phyloP scores from a whole-genome alignment of 1,140 invertebrate genomes.

The Melitaea cinxia region DNA sequence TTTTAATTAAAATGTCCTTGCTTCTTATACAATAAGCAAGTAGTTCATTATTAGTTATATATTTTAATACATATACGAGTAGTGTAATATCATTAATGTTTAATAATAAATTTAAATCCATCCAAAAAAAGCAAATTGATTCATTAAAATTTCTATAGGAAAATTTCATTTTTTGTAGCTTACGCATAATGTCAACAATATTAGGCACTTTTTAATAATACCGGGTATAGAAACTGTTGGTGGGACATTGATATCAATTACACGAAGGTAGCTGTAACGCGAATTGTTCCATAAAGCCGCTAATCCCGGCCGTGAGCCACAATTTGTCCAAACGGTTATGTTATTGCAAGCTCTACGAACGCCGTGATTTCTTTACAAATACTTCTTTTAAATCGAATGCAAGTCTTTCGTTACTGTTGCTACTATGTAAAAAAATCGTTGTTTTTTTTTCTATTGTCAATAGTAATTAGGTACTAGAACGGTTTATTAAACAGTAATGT shows the following conservation, averaged over 20 bases:
- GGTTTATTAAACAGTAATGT: too few relatives aligned
- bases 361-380: constrained; percentile 52
- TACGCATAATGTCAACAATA: too few relatives aligned
- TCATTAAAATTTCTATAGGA: too few relatives aligned
- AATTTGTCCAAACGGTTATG: constrained; percentile 80
- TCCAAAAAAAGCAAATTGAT: too few relatives aligned
- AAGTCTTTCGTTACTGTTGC: not conserved
- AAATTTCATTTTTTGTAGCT: too few relatives aligned
- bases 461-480: too few relatives aligned
- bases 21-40: not conserved
- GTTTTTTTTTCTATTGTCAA: too few relatives aligned
- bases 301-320: constrained; percentile 71
- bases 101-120: too few relatives aligned
- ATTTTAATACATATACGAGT: too few relatives aligned
- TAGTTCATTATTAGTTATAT: not conserved
- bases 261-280: constrained; percentile 59
- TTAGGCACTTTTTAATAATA: not conserved
- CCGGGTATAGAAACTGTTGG: constrained; percentile 46
- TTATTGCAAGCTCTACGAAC: constrained; percentile 70
- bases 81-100: too few relatives aligned
- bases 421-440: too few relatives aligned
- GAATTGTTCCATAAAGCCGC: constrained; percentile 75
- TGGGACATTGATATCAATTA: constrained; percentile 76
- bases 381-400: constrained; percentile 7
- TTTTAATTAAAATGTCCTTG: constrained; percentile 30